Base-by-base conservation (phyloP, 2,113 vertebrate genomes). In the Rana temporaria region DNA sequence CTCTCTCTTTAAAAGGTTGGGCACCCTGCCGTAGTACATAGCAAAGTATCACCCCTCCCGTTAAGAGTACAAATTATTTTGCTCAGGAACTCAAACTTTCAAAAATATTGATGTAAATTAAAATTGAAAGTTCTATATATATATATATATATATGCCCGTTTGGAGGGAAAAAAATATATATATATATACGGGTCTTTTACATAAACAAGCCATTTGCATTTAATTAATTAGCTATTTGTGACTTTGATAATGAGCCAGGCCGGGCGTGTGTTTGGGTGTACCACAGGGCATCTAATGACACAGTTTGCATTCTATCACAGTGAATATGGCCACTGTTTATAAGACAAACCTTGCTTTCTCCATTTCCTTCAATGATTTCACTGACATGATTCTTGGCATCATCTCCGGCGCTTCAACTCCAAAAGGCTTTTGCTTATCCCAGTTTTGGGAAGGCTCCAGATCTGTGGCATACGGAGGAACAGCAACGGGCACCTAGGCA, bases 281-380 rank as follows among this genome's bases (percentile, higher is more conserved):
- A 57, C 79, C n/a, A 42, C n/a, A n/a, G 20, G 38, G 30, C 1
- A 70, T 42, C 16, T 63, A 56, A 42, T 15, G 9, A 52, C 8
- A 55, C 22, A 30, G 57, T 80, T 70, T 42, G 64, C 32, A 69
- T 55, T 53, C 38, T 55, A 57, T 5, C 18, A 70, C 2, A 19
- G 72, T 78, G 38, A 81, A 73, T 66, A 11, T 1, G 24, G 62
- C 0, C 7, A 6, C 18, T 6, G 65, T 77, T n/a, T 17, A 15
- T 22, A 20, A 38, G 72, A 76, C 82, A 81, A 84, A 90, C 93
- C 91, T 91, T 76, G 65, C 19, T 57, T 88, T 82, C 65, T 90
- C 87, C 20, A 9, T 55, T 34, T 84, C 64, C 76, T 76, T 85
- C 70, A 76, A 16, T 63, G 79, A 48, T 26, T 62, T 59, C 18